These are phyloP conservation scores for Saccostrea glomerata DNA, from an alignment of 1,140 invertebrate species.

Conservation along the genomic window DNA sequence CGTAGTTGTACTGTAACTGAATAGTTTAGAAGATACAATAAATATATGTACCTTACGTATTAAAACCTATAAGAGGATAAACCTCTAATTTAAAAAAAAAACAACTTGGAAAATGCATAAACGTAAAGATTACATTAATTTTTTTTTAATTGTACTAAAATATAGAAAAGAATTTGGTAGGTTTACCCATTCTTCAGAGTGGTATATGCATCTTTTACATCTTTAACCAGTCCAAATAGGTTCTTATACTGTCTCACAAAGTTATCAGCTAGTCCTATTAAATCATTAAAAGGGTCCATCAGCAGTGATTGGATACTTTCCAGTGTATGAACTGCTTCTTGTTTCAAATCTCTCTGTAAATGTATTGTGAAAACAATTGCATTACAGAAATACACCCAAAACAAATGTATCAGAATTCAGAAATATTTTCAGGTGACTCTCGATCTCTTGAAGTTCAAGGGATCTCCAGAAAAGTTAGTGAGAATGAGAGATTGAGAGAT, in stretches of 20 bases:
- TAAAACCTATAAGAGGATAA: no score
- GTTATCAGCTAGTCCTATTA: slow-evolving; percentile 49
- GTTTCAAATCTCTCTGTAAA: not conserved
- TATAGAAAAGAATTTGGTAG: not conserved
- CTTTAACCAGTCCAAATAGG: slow-evolving; percentile 54
- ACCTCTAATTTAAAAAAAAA: no score
- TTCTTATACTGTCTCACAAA: slow-evolving; percentile 54
- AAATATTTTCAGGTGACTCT: no score
- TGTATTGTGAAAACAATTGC: no score
- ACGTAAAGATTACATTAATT: not conserved
- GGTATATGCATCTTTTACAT: slow-evolving; percentile 59
- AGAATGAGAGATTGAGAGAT: no score
- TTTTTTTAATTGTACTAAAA: not conserved
- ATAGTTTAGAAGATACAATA: no score
- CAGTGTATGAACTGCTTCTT: not conserved
- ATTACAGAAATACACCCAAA: no score
- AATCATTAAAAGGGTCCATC: slow-evolving; percentile 3
- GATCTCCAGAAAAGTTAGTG: no score
- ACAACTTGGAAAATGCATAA: not conserved
- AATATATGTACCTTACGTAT: no score
- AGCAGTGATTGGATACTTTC: not conserved
- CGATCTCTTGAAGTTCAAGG: no score
- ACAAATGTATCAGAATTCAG: no score
- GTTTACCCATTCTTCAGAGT: slow-evolving; percentile 63
- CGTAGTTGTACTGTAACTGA: no score